Evolutionary conservation across 2,888 invertebrate genomes (phyloP).

Genomic region (Cordilura impudica): DNA sequence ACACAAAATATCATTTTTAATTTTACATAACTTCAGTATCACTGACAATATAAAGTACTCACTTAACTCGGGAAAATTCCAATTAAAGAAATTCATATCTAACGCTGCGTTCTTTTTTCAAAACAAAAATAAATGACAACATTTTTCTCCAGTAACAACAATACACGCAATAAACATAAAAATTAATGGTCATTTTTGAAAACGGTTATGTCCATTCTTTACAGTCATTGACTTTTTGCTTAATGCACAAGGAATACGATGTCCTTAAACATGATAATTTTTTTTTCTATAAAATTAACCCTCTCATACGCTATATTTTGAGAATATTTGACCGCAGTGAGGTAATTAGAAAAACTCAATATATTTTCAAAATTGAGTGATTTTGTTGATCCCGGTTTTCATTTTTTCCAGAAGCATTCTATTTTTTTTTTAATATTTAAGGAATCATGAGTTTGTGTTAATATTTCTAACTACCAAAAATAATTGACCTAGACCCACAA

Average conservation of each 20-base stretch:
- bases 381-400: too few relatives aligned
- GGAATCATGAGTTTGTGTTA: too few relatives aligned
- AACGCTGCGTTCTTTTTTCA: not conserved
- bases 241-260: not conserved
- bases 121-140: not conserved
- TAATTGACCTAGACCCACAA: too few relatives aligned
- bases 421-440: too few relatives aligned
- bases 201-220: slow-evolving; percentile 5
- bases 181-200: slow-evolving; percentile 26
- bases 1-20: not conserved
- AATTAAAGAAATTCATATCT: slow-evolving; percentile 23
- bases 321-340: too few relatives aligned
- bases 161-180: slow-evolving; percentile 25
- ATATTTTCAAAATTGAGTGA: too few relatives aligned
- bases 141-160: not conserved
- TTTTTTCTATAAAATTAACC: too few relatives aligned
- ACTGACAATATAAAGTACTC: not conserved
- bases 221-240: slow-evolving; percentile 20
- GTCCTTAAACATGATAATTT: too few relatives aligned
- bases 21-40: slow-evolving; percentile 10
- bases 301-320: too few relatives aligned
- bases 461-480: too few relatives aligned
- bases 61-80: slow-evolving; percentile 7
- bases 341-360: too few relatives aligned
- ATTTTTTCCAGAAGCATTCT: too few relatives aligned